Conservation (phyloP, 2,113 vertebrate genomes). For the Machaerirhynchus nigripectus region DNA sequence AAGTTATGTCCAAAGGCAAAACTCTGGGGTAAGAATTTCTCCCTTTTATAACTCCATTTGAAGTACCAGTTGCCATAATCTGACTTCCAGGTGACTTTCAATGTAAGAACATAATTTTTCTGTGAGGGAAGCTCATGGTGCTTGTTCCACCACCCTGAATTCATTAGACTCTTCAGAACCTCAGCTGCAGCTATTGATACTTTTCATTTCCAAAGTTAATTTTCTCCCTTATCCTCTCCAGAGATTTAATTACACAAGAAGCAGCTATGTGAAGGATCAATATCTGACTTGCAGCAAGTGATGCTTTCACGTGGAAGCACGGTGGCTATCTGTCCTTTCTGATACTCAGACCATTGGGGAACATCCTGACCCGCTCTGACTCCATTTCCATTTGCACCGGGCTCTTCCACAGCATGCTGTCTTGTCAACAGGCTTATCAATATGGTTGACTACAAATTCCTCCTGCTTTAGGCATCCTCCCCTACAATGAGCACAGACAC, state of each 20-base stretch:
- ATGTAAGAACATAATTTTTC: not conserved
- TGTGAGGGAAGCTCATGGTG: not conserved
- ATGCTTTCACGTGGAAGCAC: fast-evolving
- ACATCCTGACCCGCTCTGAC: not conserved
- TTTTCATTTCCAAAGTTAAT: not conserved
- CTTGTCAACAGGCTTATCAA: not conserved
- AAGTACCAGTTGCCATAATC: not conserved
- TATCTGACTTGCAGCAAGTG: not conserved
- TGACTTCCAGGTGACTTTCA: not conserved
- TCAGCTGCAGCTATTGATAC: not conserved
- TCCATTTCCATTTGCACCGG: not conserved
- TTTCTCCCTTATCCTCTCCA: not conserved
- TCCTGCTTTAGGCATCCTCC: not conserved
- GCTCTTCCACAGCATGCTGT: not conserved
- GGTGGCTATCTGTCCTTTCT: not conserved
- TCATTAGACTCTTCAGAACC: not conserved
- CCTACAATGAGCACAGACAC: not conserved
- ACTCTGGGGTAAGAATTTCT: not conserved
- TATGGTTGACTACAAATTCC: not conserved
- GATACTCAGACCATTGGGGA: not conserved
- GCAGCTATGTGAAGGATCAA: not conserved
- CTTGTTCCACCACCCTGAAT: not conserved
- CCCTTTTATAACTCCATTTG: not conserved
- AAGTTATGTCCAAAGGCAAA: not conserved
- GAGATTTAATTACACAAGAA: slow-evolving; percentile 21